Evolutionary conservation across 2,797 vertebrate species (phyloP).

Genomic region (Lepilemur septentrionalis): DNA sequence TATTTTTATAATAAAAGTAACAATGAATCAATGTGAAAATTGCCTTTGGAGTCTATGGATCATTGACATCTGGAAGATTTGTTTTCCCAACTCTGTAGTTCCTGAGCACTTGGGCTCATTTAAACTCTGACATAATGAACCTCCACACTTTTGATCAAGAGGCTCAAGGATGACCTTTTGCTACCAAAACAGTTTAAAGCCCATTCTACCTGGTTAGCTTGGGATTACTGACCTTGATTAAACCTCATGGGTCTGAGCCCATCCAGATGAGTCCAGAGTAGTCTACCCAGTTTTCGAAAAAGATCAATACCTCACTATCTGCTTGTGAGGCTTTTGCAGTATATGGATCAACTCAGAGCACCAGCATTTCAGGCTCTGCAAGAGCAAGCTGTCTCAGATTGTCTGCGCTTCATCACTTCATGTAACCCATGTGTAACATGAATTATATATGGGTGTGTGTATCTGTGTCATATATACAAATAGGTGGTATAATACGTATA

Average conservation of each 20-base stretch:
- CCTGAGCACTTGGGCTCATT: background rate
- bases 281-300: conserved; percentile 10
- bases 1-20: background rate
- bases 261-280: background rate
- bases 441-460: background rate
- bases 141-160: conserved; percentile 25
- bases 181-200: background rate
- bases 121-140: background rate
- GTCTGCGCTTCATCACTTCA: conserved; percentile 36
- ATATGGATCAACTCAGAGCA: conserved; percentile 43
- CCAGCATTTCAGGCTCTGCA: background rate
- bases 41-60: background rate
- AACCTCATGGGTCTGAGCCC: background rate
- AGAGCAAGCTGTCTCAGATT: background rate
- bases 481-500: background rate
- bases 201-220: background rate
- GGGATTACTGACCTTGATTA: conserved; percentile 18
- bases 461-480: background rate
- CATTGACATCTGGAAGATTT: background rate
- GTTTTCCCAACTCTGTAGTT: background rate
- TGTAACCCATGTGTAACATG: too few species aligned
- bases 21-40: background rate
- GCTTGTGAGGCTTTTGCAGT: background rate
- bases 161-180: background rate
- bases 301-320: conserved; percentile 32